Percentiles rank a stretch among this genome's conserved stretches.
Evolutionary conservation across 2,888 invertebrate species (phyloP).

Genomic region (Saturnia japonica): DNA sequence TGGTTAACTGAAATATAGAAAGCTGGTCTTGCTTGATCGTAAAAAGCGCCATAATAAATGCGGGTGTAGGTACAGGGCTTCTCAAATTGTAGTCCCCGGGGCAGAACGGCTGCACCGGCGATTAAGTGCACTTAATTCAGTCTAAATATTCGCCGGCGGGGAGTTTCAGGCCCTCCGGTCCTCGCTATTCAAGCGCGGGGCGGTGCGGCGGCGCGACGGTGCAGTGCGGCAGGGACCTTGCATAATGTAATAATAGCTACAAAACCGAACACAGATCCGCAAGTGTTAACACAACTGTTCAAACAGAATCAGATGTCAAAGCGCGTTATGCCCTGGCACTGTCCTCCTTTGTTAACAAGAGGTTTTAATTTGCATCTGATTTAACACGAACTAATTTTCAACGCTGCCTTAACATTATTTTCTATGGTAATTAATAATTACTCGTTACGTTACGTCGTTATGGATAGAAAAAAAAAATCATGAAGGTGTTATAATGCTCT

Average conservation of each 20-base stretch:
- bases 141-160: conserved; percentile 69
- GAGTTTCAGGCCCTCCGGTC: conserved; percentile 22
- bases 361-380: background rate
- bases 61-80: conserved; percentile 40
- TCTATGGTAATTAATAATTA: background rate
- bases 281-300: conserved; percentile 11
- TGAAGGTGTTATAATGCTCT: no score
- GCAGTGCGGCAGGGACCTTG: background rate
- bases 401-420: background rate
- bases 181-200: background rate
- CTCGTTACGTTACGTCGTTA: no score
- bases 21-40: conserved; percentile 42
- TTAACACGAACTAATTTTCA: background rate
- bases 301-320: conserved; percentile 10
- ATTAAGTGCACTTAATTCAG: conserved; percentile 77
- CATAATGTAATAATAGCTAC: conserved; percentile 7
- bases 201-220: background rate
- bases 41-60: conserved; percentile 61
- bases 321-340: background rate
- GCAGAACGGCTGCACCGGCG: conserved; percentile 61
- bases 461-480: no score
- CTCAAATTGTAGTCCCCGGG: conserved; percentile 60
- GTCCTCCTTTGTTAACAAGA: background rate
- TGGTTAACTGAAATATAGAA: conserved; percentile 50
- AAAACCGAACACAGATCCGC: conserved; percentile 7